Evolutionary conservation across 92 coral and sea anemone species (phyloP).

Genomic region (Epizoanthus scotinus): DNA sequence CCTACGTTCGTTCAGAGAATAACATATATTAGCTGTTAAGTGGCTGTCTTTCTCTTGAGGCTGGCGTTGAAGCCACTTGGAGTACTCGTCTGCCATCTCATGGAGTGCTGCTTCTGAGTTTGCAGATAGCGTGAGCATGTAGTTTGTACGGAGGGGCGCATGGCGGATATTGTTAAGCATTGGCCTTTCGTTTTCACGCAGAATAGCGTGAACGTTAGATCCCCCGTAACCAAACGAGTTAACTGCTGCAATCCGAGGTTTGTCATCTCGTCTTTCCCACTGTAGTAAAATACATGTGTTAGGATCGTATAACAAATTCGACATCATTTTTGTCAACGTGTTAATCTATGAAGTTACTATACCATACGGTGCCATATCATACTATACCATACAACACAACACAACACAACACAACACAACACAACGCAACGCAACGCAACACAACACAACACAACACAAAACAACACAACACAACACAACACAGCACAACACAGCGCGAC

Average conservation of each 20-base stretch:
- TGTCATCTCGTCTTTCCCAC: conserved; percentile 51
- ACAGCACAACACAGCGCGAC: too few species aligned
- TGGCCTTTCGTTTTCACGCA: conserved; percentile 36
- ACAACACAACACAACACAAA: too few species aligned
- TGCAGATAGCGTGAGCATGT: conserved; percentile 62
- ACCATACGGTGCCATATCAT: not conserved
- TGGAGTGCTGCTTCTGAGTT: conserved; percentile 46
- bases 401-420: not conserved
- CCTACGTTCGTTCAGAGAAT: conserved; percentile 59
- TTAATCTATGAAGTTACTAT: too few species aligned
- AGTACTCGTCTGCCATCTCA: conserved; percentile 41
- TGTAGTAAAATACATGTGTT: not conserved
- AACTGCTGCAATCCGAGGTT: conserved; percentile 60
- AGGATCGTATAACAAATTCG: conserved; percentile 12
- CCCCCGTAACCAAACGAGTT: conserved; percentile 71
- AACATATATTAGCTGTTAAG: conserved; percentile 47
- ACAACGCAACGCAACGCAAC: not conserved
- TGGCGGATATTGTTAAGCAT: not conserved
- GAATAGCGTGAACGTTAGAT: conserved; percentile 59
- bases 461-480: not conserved
- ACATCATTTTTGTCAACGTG: not conserved
- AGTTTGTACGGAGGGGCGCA: not conserved
- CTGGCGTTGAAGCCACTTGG: conserved; percentile 36
- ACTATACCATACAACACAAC: conserved; percentile 8
- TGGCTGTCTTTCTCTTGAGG: conserved; percentile 18